Evolutionary conservation across 2,888 invertebrate species (phyloP).

Genomic region (Hololepta plana): DNA sequence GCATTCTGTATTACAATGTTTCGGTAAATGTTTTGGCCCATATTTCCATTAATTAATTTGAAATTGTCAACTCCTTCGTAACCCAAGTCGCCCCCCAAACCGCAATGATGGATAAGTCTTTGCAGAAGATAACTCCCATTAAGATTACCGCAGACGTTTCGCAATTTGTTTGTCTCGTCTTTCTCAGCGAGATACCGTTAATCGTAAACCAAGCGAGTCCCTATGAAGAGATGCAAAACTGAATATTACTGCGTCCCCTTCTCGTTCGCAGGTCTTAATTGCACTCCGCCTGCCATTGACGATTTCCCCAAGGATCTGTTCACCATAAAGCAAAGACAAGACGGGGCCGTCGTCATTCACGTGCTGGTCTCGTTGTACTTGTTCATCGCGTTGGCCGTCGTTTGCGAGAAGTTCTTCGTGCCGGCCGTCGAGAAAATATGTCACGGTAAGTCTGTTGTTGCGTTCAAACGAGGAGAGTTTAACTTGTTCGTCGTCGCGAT

Average conservation of each 20-base stretch:
- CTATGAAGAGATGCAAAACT: neutral
- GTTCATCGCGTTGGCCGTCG: constrained; percentile 67
- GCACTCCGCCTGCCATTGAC: constrained; percentile 50
- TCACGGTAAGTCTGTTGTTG: constrained; percentile 43
- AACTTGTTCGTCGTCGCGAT: constrained; percentile 10
- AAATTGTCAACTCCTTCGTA: too few species aligned
- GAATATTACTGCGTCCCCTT: neutral
- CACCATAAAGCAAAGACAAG: constrained; percentile 54
- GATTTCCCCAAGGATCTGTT: constrained; percentile 76
- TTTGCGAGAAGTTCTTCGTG: constrained; percentile 90
- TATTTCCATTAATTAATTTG: too few species aligned
- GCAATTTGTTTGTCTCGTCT: too few species aligned
- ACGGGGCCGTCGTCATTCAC: constrained; percentile 68
- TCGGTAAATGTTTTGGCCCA: too few species aligned
- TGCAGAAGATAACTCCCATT: too few species aligned
- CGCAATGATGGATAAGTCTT: too few species aligned
- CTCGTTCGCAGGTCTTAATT: constrained; percentile 9
- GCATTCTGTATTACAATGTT: too few species aligned
- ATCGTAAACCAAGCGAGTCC: too few species aligned
- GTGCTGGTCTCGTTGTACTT: constrained; percentile 65
- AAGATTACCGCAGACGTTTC: too few species aligned
- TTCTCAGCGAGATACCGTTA: too few species aligned
- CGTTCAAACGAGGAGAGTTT: constrained; percentile 2
- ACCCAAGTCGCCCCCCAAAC: too few species aligned
- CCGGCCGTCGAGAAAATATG: constrained; percentile 83